These are phyloP conservation scores for Hypena proboscidalis DNA, from an alignment of 2,888 invertebrate genomes.

Conservation along the genomic window DNA sequence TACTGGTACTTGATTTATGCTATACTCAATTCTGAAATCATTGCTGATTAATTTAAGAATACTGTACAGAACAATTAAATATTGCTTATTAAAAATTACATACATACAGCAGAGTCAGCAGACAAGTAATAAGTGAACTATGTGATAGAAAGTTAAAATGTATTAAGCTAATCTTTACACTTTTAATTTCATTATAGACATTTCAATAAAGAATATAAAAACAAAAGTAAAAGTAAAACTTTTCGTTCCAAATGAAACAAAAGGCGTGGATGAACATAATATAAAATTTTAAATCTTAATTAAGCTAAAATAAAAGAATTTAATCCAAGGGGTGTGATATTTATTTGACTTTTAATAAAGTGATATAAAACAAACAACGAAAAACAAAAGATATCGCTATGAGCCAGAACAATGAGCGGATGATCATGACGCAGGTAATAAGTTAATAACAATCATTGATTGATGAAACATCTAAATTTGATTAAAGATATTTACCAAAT, in stretches of 20 bases:
- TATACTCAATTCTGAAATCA: no score
- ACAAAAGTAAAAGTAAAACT: not conserved
- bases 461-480: constrained; percentile 58
- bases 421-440: constrained; percentile 46
- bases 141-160: no score
- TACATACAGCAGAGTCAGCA: no score
- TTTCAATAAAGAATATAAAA: not conserved
- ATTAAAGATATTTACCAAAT: constrained; percentile 40
- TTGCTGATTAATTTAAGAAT: no score
- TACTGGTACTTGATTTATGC: no score
- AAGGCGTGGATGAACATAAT: not conserved
- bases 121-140: no score
- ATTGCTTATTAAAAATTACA: not conserved
- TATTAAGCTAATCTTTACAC: no score
- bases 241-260: not conserved
- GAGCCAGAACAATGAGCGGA: constrained; percentile 70
- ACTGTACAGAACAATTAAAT: no score
- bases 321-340: constrained; percentile 7
- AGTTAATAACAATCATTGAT: constrained; percentile 65
- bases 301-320: constrained; percentile 3
- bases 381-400: constrained; percentile 26
- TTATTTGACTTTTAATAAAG: constrained; percentile 18
- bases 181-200: no score
- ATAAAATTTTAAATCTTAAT: not conserved
- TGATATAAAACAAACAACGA: constrained; percentile 21